Evolutionary conservation across 1,140 invertebrate species (phyloP).

Genomic region (Lepidurus packardi): DNA sequence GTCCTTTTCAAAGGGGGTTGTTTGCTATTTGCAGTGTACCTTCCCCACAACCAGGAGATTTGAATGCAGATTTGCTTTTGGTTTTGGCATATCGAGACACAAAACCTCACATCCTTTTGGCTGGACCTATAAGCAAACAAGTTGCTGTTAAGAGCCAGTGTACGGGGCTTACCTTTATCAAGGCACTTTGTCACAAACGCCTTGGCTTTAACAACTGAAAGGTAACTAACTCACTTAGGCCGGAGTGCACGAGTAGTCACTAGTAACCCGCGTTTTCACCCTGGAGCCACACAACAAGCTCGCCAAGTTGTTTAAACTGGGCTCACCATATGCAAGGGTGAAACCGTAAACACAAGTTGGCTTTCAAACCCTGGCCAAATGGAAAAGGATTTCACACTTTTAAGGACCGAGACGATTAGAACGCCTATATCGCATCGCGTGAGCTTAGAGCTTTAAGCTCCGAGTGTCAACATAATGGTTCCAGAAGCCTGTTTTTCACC

Average conservation of each 20-base stretch:
- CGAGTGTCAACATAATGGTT: neutral
- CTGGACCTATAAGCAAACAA: neutral
- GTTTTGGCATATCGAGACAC: too few species aligned
- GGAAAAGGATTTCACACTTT: neutral
- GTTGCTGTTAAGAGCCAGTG: neutral
- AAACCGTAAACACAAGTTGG: neutral
- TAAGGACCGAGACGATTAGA: neutral
- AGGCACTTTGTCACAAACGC: slow-evolving; percentile 13
- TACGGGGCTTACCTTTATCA: neutral
- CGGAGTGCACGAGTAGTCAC: too few species aligned
- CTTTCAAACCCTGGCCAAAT: neutral
- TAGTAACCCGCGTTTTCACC: too few species aligned
- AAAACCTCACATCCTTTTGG: too few species aligned
- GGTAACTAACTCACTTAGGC: neutral
- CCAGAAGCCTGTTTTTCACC: neutral
- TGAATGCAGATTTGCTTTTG: too few species aligned
- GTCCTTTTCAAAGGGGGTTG: too few species aligned
- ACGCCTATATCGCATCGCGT: neutral
- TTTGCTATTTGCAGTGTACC: too few species aligned
- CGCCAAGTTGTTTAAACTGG: neutral
- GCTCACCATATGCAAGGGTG: neutral
- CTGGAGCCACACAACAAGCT: too few species aligned
- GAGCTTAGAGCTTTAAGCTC: neutral
- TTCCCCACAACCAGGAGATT: too few species aligned
- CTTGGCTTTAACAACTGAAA: neutral